phyloP scores from a whole-genome alignment of 2,888 invertebrate species.

The Caradrina kadenii region DNA sequence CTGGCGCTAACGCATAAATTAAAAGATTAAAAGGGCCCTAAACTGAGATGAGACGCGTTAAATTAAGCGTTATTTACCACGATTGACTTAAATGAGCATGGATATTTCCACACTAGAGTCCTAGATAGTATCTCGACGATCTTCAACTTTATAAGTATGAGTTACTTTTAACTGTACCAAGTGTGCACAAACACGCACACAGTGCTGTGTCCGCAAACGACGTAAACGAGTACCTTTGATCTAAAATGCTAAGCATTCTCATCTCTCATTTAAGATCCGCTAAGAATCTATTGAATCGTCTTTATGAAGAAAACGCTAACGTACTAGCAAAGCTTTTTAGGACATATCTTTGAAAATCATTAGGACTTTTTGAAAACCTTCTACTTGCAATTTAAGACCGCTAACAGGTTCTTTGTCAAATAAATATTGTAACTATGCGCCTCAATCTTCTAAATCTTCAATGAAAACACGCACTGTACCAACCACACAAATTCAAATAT shows the following conservation, averaged over 20 bases:
- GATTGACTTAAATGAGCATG: too few relatives aligned
- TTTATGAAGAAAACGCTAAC: conserved; percentile 6
- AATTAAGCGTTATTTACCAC: too few relatives aligned
- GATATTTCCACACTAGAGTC: too few relatives aligned
- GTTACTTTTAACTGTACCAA: too few relatives aligned
- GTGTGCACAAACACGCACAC: too few relatives aligned
- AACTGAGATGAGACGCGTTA: too few relatives aligned
- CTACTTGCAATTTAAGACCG: not conserved
- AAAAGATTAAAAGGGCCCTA: too few relatives aligned
- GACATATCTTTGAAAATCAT: conserved; percentile 14
- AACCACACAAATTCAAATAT: conserved; percentile 60
- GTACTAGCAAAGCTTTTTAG: not conserved
- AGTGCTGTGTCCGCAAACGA: too few relatives aligned
- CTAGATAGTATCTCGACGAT: too few relatives aligned
- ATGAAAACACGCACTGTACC: conserved; percentile 59
- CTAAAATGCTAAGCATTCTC: not conserved
- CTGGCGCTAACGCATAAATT: too few relatives aligned
- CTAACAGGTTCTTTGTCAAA: not conserved
- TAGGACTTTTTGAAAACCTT: conserved; percentile 6
- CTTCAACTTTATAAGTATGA: too few relatives aligned
- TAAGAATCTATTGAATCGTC: not conserved
- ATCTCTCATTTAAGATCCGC: conserved; percentile 34
- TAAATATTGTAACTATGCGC: conserved; percentile 27
- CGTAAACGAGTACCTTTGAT: too few relatives aligned
- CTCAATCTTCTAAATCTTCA: conserved; percentile 39